Percentiles rank a stretch among this genome's conserved stretches.
These are phyloP conservation scores for Cryptoprocta ferox DNA, from an alignment of 2,797 vertebrate species.

Conservation along the genomic window DNA sequence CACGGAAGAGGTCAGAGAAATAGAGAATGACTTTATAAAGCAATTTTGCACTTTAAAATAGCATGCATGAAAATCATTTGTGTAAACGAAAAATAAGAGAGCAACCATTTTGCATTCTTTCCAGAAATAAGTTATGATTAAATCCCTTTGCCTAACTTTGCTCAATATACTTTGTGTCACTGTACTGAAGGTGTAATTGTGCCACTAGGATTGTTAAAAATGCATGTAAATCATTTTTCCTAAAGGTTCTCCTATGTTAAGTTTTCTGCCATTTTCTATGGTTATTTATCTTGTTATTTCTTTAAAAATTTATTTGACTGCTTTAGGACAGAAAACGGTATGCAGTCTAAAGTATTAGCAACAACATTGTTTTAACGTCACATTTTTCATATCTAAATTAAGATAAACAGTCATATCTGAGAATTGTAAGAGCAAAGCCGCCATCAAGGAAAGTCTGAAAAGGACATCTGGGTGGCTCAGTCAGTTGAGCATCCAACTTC, in stretches of 20 bases:
- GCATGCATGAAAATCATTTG: neutral
- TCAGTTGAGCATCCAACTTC: too few relatives aligned
- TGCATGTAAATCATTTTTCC: neutral
- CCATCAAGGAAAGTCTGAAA: neutral
- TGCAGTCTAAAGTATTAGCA: constrained; percentile 20
- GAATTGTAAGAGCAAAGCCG: constrained; percentile 43
- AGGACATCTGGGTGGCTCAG: too few relatives aligned
- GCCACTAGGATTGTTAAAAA: neutral
- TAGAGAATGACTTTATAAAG: neutral
- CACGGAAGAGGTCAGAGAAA: neutral
- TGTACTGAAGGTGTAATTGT: neutral
- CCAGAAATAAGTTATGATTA: neutral
- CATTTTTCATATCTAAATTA: neutral
- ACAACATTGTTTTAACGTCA: neutral
- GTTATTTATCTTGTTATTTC: constrained; percentile 68
- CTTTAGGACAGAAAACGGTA: constrained; percentile 67
- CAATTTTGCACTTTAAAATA: neutral
- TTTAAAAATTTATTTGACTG: constrained; percentile 45
- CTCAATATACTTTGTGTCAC: neutral
- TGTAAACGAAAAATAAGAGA: neutral
- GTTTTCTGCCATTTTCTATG: constrained; percentile 65
- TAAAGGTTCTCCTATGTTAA: constrained; percentile 61
- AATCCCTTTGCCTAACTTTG: neutral
- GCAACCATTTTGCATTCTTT: neutral
- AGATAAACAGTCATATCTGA: neutral